Evolutionary conservation across 2,797 vertebrate genomes (phyloP).

Genomic region (Aphelocoma californica): DNA sequence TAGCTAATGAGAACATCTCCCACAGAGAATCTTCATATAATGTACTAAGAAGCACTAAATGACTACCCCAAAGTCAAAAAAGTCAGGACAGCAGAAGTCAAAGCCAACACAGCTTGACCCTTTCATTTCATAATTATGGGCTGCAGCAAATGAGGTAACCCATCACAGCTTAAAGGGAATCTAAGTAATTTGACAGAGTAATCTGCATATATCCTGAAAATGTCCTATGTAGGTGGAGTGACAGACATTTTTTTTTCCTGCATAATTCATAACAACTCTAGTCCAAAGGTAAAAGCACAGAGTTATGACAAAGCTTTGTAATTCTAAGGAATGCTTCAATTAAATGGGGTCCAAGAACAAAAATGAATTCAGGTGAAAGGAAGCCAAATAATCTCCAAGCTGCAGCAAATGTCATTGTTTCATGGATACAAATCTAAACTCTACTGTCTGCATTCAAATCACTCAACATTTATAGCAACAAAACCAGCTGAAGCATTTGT

Average conservation of each 20-base stretch:
- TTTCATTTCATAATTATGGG: not conserved
- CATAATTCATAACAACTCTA: not conserved
- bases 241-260: not conserved
- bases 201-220: constrained; percentile 21
- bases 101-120: not conserved
- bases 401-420: not conserved
- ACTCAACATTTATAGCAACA: not conserved
- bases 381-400: not conserved
- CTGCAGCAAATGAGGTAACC: not conserved
- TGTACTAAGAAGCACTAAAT: not conserved
- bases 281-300: not conserved
- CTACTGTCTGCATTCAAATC: not conserved
- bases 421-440: not conserved
- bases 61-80: not conserved
- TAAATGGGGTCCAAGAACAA: not conserved
- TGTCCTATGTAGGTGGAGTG: not conserved
- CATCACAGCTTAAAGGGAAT: not conserved
- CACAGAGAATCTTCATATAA: not conserved
- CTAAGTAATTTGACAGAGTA: not conserved
- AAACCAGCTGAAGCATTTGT: not conserved
- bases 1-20: not conserved
- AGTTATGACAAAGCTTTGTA: not conserved
- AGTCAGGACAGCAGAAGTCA: not conserved
- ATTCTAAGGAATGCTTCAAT: not conserved
- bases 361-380: not conserved